Percentiles rank a stretch among this genome's conserved stretches.
Evolutionary conservation across 23 tunicate species (phyloP).

Genomic region (Styela plicata): DNA sequence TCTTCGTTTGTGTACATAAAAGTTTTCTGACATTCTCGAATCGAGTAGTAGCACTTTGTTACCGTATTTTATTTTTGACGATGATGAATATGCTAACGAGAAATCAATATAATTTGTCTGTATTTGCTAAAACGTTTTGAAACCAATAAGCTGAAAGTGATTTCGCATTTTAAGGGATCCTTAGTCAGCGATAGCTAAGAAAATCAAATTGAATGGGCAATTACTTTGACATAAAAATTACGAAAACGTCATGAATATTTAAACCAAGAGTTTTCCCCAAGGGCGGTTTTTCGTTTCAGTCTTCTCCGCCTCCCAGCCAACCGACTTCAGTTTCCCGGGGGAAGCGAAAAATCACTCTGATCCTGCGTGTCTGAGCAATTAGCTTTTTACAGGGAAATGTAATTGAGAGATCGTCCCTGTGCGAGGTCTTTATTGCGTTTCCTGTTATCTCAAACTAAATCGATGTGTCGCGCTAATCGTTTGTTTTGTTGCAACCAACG

Average conservation of each 20-base stretch:
- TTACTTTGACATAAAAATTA: slow-evolving; percentile 8
- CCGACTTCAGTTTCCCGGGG: background rate
- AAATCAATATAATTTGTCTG: background rate
- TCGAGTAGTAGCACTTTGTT: too few relatives aligned
- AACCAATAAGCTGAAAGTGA: background rate
- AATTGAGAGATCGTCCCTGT: background rate
- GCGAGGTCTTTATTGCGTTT: background rate
- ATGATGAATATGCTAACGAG: background rate
- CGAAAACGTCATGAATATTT: slow-evolving; percentile 22
- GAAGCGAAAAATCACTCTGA: background rate
- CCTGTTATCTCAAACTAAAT: background rate
- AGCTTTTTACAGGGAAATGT: background rate
- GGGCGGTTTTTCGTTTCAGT: slow-evolving; percentile 1
- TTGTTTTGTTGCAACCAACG: background rate
- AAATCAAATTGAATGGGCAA: slow-evolving; percentile 19
- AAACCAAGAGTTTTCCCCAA: background rate
- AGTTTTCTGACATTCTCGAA: too few relatives aligned
- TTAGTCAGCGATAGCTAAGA: background rate
- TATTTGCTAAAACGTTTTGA: background rate
- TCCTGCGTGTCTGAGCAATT: background rate
- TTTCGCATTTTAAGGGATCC: background rate
- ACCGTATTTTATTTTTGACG: too few relatives aligned
- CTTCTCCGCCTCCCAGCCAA: background rate
- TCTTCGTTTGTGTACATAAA: too few relatives aligned
- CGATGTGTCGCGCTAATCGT: background rate